Evolutionary conservation across 2,888 invertebrate species (phyloP), one percentile per base, ranked within the genome.

Genomic region (Linnaemya vulpina): DNA sequence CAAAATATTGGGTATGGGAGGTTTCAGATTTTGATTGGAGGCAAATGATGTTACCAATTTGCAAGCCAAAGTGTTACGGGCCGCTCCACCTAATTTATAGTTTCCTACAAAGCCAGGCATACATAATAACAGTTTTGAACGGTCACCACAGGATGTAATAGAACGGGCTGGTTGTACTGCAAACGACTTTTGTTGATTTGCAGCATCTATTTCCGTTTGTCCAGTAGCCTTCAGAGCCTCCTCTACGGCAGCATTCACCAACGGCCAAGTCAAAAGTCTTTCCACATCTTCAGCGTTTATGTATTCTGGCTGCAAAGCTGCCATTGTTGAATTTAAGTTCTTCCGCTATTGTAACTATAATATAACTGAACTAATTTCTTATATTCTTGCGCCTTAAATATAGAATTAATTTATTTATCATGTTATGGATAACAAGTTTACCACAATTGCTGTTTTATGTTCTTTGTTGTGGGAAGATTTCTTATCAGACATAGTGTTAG

Each of bases 31-130:
- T n/a, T 86, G 76, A 88, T 94, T 94, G 1, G 88, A 84, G 0
- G 89, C 87, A 77, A 93, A 93, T 1, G 90, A 89, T 1, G 93
- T 93, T 0, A 94, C 93, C 73, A 94, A 78, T 89, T 94, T 94
- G 87, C 94, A 94, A 35, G 92, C 93, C 46, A 94, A 83, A 0
- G 92, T 91, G 60, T 90, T 89, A 1, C 40, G 49, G 4, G 7
- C 20, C 0, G 30, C 22, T 9, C 15, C 82, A 4, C 20, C 40
- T 22, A 89, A 76, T n/a, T 87, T 88, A 70, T 91, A 91, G 84
- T 91, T 90, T n/a, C 91, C 90, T 53, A 93, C 90, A 86, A 88
- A 93, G 30, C 93, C 93, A 1, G 93, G 93, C 93, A 93, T 93
- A n/a, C 92, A 90, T 0, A 93, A 86, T 40, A 93, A 87, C 22